These are phyloP conservation scores for Cotesia congregata DNA, from an alignment of 2,888 invertebrate species.

Conservation along the genomic window DNA sequence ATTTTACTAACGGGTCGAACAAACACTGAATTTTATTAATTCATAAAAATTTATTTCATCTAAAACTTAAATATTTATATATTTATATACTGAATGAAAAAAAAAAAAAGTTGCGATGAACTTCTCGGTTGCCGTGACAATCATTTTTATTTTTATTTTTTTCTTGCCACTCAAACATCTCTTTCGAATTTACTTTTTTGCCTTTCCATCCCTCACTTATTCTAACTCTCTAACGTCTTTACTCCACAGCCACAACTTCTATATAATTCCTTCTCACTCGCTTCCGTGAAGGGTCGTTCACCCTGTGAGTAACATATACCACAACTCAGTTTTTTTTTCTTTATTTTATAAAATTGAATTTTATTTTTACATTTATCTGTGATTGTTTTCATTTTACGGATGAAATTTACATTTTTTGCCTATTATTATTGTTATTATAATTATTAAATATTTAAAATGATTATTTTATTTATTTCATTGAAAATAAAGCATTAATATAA, in stretches of 20 bases:
- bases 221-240: conserved; percentile 34
- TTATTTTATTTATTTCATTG: too few species aligned
- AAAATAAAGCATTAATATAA: too few species aligned
- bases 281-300: conserved; percentile 65
- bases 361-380: background rate
- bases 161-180: conserved; percentile 26
- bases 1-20: background rate
- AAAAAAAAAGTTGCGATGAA: conserved; percentile 59
- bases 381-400: background rate
- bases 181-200: conserved; percentile 36
- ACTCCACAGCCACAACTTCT: conserved; percentile 18
- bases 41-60: background rate
- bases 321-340: conserved; percentile 9
- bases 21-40: background rate
- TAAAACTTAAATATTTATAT: conserved; percentile 6
- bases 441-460: too few species aligned
- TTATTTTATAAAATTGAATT: conserved; percentile 2
- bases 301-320: conserved; percentile 48
- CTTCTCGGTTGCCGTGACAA: conserved; percentile 61
- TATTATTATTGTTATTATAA: too few species aligned
- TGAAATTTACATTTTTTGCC: too few species aligned
- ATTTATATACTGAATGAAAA: background rate
- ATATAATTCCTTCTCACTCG: conserved; percentile 36
- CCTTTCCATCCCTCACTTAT: conserved; percentile 24
- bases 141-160: conserved; percentile 38